A percentile compares a stretch with the other conserved stretches of the same genome.
phyloP scores from a whole-genome alignment of 2,113 vertebrate genomes.

The Esox niger region DNA sequence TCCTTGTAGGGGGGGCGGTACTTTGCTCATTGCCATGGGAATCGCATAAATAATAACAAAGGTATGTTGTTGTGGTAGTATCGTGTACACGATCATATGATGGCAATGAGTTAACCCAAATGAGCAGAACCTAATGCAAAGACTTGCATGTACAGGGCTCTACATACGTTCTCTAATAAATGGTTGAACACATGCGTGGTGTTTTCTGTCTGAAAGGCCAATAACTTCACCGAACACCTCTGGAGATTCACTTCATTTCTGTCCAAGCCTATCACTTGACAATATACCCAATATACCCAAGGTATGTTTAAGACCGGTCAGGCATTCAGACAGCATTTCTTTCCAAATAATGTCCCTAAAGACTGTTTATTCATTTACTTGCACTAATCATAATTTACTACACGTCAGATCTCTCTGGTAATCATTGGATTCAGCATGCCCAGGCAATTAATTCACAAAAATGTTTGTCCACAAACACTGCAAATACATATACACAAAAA shows the following conservation, averaged over 20 bases:
- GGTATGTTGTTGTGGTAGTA: too few relatives aligned
- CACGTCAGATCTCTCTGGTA: constrained; percentile 45
- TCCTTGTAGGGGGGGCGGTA: too few relatives aligned
- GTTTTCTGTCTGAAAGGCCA: too few relatives aligned
- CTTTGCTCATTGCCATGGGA: too few relatives aligned
- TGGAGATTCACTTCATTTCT: not conserved
- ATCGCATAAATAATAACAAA: too few relatives aligned
- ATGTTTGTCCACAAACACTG: constrained; percentile 33
- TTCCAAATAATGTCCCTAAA: constrained; percentile 39
- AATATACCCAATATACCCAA: constrained; percentile 27
- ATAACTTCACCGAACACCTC: not conserved
- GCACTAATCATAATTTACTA: constrained; percentile 63
- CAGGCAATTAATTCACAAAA: constrained; percentile 55
- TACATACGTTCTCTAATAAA: too few relatives aligned
- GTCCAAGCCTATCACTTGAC: constrained; percentile 15
- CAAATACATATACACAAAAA: constrained; percentile 37
- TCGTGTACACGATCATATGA: too few relatives aligned
- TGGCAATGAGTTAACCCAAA: too few relatives aligned
- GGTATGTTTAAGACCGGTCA: constrained; percentile 17
- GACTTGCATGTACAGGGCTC: too few relatives aligned
- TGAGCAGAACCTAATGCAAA: too few relatives aligned
- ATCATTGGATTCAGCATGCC: constrained; percentile 55
- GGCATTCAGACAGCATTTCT: constrained; percentile 33
- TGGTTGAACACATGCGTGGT: too few relatives aligned
- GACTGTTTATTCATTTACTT: constrained; percentile 57